A percentile compares a stretch with the other conserved stretches of the same genome.
Evolutionary conservation across 2,113 vertebrate genomes (phyloP).

Genomic region (Saiga tatarica): DNA sequence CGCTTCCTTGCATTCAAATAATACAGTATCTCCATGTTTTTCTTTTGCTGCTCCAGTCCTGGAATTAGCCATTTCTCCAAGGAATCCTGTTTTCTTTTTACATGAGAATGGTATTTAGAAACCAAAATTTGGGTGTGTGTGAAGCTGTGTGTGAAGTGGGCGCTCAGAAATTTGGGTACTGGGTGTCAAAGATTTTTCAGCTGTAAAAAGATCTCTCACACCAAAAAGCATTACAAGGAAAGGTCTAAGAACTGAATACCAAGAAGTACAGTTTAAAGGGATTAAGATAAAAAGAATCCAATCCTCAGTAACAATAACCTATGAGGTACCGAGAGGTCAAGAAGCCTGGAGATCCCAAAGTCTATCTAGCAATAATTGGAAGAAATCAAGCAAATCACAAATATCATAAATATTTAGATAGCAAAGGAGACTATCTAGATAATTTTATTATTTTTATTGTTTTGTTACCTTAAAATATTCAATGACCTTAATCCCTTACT

Average conservation of each 20-base stretch:
- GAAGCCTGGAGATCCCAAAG: background rate
- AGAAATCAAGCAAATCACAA: constrained; percentile 16
- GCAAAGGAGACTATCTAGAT: background rate
- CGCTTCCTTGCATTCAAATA: background rate
- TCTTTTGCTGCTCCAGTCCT: background rate
- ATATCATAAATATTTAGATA: background rate
- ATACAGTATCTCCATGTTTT: background rate
- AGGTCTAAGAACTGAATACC: background rate
- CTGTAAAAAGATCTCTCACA: background rate
- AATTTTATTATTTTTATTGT: background rate
- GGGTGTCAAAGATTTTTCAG: background rate
- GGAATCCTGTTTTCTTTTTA: background rate
- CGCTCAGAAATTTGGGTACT: background rate
- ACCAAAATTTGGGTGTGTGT: background rate
- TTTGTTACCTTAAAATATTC: background rate
- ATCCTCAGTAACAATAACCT: background rate
- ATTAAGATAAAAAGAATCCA: constrained; percentile 23
- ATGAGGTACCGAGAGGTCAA: background rate
- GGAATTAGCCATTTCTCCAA: background rate
- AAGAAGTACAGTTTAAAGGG: background rate
- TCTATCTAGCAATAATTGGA: background rate
- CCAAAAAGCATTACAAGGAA: background rate
- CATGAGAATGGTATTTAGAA: background rate
- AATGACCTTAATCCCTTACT: background rate
- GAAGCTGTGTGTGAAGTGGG: too few species aligned